Base-by-base conservation (phyloP, 2,888 invertebrate genomes). In the Calliphora vomitoria region DNA sequence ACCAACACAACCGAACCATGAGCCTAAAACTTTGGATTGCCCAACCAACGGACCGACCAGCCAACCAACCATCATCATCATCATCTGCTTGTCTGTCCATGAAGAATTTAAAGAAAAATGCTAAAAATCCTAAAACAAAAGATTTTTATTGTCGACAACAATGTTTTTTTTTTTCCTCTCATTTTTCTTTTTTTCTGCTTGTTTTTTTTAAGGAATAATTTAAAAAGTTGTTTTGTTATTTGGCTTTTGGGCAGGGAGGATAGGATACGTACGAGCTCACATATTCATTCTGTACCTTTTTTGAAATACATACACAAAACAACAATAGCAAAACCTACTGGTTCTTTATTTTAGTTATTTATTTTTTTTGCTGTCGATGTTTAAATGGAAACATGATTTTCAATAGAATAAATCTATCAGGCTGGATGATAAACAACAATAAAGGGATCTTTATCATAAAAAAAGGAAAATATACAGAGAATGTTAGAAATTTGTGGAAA, bases 91-190 rank as follows among this genome's bases (percentile, higher is more conserved):
- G 53, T 53, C 71, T 25, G 79, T 80, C 64, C 60, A 31, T 81
- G 25, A 81, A 81, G 58, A 81, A 68, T 55, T 81, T 74, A 69
- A 85, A 58, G 68, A 85, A 81, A 81, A 68, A 62, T 85, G 58
- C 20, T 75, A 41, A 75, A 74, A 81, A 75, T 74, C 35, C 72
- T 80, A 64, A 85, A 85, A 81, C 74, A 85, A 81, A 79, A 79
- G 78, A 78, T 58, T 79, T 84, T 84, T 84, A 84, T 84, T 72
- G 66, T 79, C 75, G 82, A 82, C 82, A 82, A 75, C 38, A 71
- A 44, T 25, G 58, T 69, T 60, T n/a, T 66, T 74, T 31, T 66
- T 47, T 68, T 66, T 20, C 31, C 47, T 60, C 38, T 38, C 8
- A 35, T 50, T 25, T 18, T 53, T 62, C 1, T 1, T 58, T 50